Conservation (phyloP, 2,888 invertebrate species). For the Hybos culiciformis region DNA sequence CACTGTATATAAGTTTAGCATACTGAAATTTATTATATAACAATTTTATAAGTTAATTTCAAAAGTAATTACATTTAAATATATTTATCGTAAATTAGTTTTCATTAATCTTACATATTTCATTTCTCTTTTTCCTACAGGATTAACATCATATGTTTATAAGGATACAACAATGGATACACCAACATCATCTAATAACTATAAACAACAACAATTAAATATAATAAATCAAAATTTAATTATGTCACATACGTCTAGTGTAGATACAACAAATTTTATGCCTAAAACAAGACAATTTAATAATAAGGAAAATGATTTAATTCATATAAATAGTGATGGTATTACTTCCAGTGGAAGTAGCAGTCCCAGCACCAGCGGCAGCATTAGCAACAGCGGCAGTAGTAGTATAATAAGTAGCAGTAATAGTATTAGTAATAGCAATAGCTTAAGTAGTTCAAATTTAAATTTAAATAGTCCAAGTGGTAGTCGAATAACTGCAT, state of each 20-base stretch:
- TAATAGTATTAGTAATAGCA: slow-evolving; percentile 11
- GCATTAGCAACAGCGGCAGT: slow-evolving; percentile 1
- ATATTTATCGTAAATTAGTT: background rate
- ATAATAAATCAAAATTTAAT: slow-evolving; percentile 12
- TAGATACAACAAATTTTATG: slow-evolving; percentile 9
- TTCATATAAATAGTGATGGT: background rate
- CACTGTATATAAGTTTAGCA: too few relatives aligned
- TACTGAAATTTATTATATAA: too few relatives aligned
- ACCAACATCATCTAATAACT: slow-evolving; percentile 14
- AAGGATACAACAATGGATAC: slow-evolving; percentile 21
- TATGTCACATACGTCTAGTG: slow-evolving; percentile 10
- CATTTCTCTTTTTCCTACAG: slow-evolving; percentile 14
- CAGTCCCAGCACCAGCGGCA: background rate
- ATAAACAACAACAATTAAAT: background rate
- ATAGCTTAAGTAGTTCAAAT: too few relatives aligned
- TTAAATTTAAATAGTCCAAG: too few relatives aligned
- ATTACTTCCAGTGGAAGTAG: background rate
- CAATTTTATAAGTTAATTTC: background rate
- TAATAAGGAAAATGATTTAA: slow-evolving; percentile 3
- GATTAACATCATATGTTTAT: slow-evolving; percentile 20
- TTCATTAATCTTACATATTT: background rate
- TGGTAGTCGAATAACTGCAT: slow-evolving; percentile 17
- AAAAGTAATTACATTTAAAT: background rate
- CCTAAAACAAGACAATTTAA: slow-evolving; percentile 10
- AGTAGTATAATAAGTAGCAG: slow-evolving; percentile 4